Percentiles rank a stretch among this genome's conserved stretches.
Evolutionary conservation across 2,113 vertebrate genomes (phyloP).

Genomic region (Crotalus tigris): DNA sequence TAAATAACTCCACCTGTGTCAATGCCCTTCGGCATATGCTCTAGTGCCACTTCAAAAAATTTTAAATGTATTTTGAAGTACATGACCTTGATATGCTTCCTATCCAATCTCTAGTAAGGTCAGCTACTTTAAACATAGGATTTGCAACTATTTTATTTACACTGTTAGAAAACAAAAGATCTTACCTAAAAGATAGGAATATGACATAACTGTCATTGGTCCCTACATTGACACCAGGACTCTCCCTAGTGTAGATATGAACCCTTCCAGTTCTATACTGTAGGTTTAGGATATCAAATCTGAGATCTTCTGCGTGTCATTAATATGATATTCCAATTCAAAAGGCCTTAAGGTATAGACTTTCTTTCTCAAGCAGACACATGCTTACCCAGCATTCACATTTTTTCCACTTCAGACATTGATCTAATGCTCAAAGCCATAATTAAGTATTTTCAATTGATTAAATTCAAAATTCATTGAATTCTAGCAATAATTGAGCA

Average conservation of each 20-base stretch:
- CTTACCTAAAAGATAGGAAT: not conserved
- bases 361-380: not conserved
- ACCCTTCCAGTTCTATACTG: not conserved
- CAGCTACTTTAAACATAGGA: constrained; percentile 30
- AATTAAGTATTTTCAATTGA: not conserved
- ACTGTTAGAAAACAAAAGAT: not conserved
- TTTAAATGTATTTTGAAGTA: constrained; percentile 8
- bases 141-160: not conserved
- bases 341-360: not conserved
- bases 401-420: not conserved
- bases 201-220: not conserved
- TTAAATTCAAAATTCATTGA: not conserved
- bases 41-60: constrained; percentile 16
- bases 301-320: not conserved
- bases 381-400: not conserved
- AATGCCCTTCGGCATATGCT: constrained; percentile 13
- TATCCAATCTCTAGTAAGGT: constrained; percentile 10
- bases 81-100: constrained; percentile 30
- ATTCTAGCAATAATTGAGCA: not conserved
- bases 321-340: not conserved
- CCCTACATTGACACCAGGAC: not conserved
- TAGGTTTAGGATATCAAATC: not conserved
- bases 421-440: not conserved
- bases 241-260: not conserved
- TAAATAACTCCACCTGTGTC: constrained; percentile 42